A percentile compares a stretch with the other conserved stretches of the same genome.
Conservation (phyloP, 2,797 vertebrate genomes). For the Sebastiscus albofasciatus region DNA sequence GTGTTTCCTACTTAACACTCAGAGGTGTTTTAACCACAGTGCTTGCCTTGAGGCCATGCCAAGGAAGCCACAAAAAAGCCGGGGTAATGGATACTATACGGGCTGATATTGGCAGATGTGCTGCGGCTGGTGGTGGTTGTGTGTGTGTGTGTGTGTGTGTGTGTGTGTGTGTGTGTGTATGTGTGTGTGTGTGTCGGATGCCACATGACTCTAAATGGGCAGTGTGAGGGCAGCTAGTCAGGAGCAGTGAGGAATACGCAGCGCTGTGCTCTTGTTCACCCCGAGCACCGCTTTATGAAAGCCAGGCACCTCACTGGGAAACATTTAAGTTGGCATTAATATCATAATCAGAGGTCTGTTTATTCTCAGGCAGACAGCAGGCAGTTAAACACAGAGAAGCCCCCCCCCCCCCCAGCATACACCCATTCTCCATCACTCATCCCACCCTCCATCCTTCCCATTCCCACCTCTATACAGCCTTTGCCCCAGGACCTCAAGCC, state of each 20-base stretch:
- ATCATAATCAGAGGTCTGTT: slow-evolving; percentile 66
- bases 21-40: not conserved
- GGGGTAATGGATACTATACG: not conserved
- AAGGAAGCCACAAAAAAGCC: not conserved
- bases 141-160: not conserved
- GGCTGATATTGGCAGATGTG: not conserved
- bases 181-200: not conserved
- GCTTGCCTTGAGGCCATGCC: not conserved
- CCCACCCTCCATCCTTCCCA: slow-evolving; percentile 10
- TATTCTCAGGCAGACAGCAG: slow-evolving; percentile 51
- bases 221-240: not conserved
- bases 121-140: not conserved
- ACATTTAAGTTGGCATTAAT: slow-evolving; percentile 61
- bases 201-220: slow-evolving; percentile 34
- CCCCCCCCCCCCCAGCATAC: not conserved
- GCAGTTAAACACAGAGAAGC: slow-evolving; percentile 42
- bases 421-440: slow-evolving; percentile 18
- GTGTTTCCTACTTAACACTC: slow-evolving; percentile 1
- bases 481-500: slow-evolving; percentile 34
- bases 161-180: too few relatives aligned
- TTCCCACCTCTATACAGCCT: slow-evolving; percentile 17
- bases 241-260: slow-evolving; percentile 9
- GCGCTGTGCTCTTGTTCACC: slow-evolving; percentile 2
- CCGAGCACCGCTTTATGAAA: slow-evolving; percentile 23
- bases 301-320: slow-evolving; percentile 41